Conservation (phyloP, 2,113 vertebrate genomes). For the Aix galericulata region DNA sequence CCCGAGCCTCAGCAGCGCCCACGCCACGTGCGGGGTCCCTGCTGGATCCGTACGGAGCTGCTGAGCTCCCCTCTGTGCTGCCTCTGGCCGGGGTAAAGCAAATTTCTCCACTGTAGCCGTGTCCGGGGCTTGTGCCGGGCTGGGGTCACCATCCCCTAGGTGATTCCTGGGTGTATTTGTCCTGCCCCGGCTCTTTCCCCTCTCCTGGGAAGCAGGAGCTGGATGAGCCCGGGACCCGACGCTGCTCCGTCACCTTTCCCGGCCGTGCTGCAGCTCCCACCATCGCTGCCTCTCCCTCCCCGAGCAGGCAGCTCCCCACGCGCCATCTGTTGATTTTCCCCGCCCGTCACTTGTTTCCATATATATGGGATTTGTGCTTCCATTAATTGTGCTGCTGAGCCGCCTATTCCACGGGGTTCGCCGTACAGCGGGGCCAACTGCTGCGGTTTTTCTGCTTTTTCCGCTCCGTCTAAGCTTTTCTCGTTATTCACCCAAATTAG, state of each 20-base stretch:
- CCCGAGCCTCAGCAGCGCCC: background rate
- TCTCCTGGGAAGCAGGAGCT: background rate
- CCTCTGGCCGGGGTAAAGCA: too few relatives aligned
- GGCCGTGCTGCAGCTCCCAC: background rate
- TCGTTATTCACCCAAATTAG: background rate
- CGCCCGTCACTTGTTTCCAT: background rate
- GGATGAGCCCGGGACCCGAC: too few relatives aligned
- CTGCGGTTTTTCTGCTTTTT: background rate
- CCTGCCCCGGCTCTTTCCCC: background rate
- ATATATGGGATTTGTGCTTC: background rate
- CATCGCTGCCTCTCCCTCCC: background rate
- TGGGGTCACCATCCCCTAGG: background rate
- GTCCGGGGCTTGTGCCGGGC: background rate
- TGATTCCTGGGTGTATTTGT: too few relatives aligned
- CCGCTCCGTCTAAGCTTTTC: background rate
- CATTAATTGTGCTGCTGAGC: background rate
- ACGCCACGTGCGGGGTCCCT: background rate
- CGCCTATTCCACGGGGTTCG: background rate
- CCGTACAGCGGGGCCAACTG: background rate
- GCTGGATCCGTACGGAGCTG: background rate
- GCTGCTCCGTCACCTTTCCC: background rate
- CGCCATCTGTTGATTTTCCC: conserved; percentile 21
- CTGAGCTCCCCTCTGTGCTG: too few relatives aligned
- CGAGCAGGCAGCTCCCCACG: background rate
- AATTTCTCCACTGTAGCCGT: too few relatives aligned